These are phyloP conservation scores for Galaxea fascicularis DNA, from an alignment of 92 coral and sea anemone species.

Conservation along the genomic window DNA sequence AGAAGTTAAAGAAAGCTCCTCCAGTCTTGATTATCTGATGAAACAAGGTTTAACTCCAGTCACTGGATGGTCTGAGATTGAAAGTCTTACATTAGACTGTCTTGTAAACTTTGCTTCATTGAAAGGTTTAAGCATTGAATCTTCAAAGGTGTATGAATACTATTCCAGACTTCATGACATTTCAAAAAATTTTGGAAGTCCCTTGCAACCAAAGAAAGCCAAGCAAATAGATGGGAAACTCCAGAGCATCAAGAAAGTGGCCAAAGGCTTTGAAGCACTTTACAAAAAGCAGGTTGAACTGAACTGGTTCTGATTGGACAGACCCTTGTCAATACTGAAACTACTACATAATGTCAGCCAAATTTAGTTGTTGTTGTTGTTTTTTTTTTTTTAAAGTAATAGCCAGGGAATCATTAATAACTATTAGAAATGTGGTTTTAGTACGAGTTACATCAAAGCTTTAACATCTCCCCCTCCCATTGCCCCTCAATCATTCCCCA, in stretches of 20 bases:
- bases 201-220: no score
- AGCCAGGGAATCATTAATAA: no score
- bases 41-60: slow-evolving; percentile 49
- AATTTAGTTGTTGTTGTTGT: no score
- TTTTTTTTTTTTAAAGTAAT: no score
- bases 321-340: neutral
- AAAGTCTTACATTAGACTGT: slow-evolving; percentile 46
- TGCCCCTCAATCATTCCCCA: no score
- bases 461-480: no score
- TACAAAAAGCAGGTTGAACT: slow-evolving; percentile 59
- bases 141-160: slow-evolving; percentile 30
- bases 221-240: no score
- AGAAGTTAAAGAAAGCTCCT: slow-evolving; percentile 57
- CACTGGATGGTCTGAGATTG: no score
- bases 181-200: no score
- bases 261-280: slow-evolving; percentile 51
- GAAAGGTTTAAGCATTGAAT: slow-evolving; percentile 34
- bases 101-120: slow-evolving; percentile 52
- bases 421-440: no score
- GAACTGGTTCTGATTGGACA: slow-evolving; percentile 40
- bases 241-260: slow-evolving; percentile 40
- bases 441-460: no score
- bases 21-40: slow-evolving; percentile 47
- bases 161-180: no score
- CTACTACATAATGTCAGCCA: neutral